Percentiles rank a stretch among this genome's conserved stretches.
Conservation (phyloP, 2,113 vertebrate genomes). For the Seriola aureovittata region DNA sequence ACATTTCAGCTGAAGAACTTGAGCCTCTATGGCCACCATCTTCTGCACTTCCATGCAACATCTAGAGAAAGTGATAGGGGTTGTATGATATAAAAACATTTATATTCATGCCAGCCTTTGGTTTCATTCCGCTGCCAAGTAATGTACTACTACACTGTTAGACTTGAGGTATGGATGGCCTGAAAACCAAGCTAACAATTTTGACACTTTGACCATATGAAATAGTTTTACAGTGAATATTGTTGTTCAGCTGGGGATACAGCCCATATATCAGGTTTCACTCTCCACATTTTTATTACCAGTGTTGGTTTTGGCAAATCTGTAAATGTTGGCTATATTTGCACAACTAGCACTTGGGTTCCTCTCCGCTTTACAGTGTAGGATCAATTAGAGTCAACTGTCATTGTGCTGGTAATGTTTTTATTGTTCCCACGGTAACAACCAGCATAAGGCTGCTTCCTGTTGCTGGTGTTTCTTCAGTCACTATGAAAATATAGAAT, state of each 20-base stretch:
- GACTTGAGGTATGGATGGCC: background rate
- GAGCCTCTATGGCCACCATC: background rate
- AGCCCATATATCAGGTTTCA: background rate
- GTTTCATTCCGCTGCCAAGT: background rate
- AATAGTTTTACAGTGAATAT: background rate
- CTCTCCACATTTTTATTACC: background rate
- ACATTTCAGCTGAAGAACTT: background rate
- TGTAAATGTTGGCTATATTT: background rate
- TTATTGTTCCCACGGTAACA: constrained; percentile 10
- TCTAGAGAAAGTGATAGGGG: background rate
- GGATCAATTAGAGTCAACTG: background rate
- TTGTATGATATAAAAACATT: constrained; percentile 6
- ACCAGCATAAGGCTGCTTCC: background rate
- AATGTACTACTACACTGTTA: background rate
- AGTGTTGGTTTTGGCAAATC: background rate
- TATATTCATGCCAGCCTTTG: background rate
- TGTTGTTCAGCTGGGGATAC: background rate
- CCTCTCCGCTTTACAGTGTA: background rate
- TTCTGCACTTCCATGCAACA: background rate
- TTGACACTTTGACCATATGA: background rate
- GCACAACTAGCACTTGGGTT: background rate
- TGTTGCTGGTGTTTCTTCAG: background rate
- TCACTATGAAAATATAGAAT: background rate
- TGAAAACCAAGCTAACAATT: background rate
- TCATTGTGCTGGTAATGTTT: background rate